A percentile compares a stretch with the other conserved stretches of the same genome.
phyloP scores from a whole-genome alignment of 1,140 invertebrate species.

The Spodoptera frugiperda region DNA sequence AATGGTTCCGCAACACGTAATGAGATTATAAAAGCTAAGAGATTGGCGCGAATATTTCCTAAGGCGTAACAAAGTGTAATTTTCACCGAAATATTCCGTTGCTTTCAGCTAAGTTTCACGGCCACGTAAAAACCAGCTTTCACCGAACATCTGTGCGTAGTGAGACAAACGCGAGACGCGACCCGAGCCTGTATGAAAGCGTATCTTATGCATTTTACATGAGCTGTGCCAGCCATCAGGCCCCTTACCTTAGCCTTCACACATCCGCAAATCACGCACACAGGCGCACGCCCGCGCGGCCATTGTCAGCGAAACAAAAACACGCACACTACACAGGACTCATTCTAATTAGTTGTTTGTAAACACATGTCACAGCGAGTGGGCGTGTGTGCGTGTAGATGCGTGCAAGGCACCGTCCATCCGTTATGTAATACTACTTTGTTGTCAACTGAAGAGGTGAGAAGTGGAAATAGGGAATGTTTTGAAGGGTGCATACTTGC shows the following conservation, averaged over 20 bases:
- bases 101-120: slow-evolving; percentile 66
- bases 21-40: too few species aligned
- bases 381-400: slow-evolving; percentile 57
- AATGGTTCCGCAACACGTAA: too few species aligned
- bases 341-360: slow-evolving; percentile 74
- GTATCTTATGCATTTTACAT: slow-evolving; percentile 87
- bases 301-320: slow-evolving; percentile 55
- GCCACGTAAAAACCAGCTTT: slow-evolving; percentile 71
- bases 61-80: slow-evolving; percentile 5
- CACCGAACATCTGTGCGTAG: slow-evolving; percentile 70
- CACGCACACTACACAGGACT: slow-evolving; percentile 60
- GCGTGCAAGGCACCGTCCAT: slow-evolving; percentile 46
- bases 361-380: slow-evolving; percentile 62
- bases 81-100: slow-evolving; percentile 18
- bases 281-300: slow-evolving; percentile 60
- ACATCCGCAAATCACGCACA: slow-evolving; percentile 60
- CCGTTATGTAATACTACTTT: slow-evolving; percentile 40
- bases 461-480: background rate
- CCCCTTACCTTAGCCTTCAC: slow-evolving; percentile 74
- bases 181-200: slow-evolving; percentile 64
- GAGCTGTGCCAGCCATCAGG: slow-evolving; percentile 71
- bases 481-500: background rate
- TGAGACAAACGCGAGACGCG: slow-evolving; percentile 65
- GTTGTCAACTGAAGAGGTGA: slow-evolving; percentile 32
- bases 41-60: background rate